Evolutionary conservation across 2,113 vertebrate species (phyloP).

Genomic region (Centrocercus urophasianus): DNA sequence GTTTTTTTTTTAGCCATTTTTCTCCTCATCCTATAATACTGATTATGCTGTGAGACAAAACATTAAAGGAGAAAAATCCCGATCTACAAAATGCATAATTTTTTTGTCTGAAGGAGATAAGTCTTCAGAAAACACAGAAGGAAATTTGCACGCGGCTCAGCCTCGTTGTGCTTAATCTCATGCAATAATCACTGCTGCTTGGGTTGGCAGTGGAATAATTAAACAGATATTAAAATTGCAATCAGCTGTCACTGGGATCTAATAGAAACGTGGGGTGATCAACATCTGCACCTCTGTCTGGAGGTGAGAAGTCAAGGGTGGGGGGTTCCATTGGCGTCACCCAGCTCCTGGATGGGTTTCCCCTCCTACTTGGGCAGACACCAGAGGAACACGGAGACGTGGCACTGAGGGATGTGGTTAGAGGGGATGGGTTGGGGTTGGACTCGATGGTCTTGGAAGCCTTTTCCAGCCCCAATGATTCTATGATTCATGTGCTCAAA

Average conservation of each 20-base stretch:
- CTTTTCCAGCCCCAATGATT: too few species aligned
- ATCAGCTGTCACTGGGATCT: not conserved
- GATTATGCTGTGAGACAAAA: not conserved
- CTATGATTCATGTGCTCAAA: too few species aligned
- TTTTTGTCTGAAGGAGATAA: conserved; percentile 26
- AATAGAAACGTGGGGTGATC: not conserved
- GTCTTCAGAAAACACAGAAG: conserved; percentile 12
- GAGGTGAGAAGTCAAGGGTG: not conserved
- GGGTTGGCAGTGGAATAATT: conserved; percentile 21
- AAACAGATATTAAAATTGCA: conserved; percentile 4
- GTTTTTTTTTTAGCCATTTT: not conserved
- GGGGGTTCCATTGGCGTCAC: not conserved
- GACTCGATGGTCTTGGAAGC: too few species aligned
- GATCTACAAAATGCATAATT: not conserved
- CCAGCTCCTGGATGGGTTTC: not conserved
- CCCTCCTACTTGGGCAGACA: not conserved
- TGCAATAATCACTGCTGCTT: not conserved
- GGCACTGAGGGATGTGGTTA: too few species aligned
- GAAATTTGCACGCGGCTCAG: conserved; percentile 18
- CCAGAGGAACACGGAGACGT: too few species aligned
- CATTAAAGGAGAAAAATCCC: not conserved
- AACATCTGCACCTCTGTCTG: not conserved
- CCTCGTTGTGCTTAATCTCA: not conserved
- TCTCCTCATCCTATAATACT: not conserved
- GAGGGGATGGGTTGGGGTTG: too few species aligned